Evolutionary conservation across 2,113 vertebrate genomes (phyloP).

Genomic region (Clupea harengus): DNA sequence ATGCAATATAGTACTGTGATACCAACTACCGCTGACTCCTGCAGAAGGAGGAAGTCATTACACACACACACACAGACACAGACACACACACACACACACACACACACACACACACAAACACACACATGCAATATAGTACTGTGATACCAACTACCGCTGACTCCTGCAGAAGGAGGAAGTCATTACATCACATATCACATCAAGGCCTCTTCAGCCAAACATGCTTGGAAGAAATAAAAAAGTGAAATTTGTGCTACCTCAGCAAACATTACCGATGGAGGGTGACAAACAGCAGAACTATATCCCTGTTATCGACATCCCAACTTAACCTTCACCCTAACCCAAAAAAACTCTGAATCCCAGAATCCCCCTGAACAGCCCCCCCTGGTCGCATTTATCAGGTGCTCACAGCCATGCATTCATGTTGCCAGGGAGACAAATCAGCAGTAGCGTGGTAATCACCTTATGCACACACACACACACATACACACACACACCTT

Average conservation of each 20-base stretch:
- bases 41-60: not conserved
- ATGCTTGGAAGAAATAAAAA: too few species aligned
- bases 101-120: too few species aligned
- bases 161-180: not conserved
- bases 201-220: too few species aligned
- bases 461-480: not conserved
- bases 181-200: not conserved
- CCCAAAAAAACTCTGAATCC: not conserved
- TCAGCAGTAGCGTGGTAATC: not conserved
- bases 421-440: not conserved
- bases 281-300: too few species aligned
- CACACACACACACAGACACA: too few species aligned
- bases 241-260: too few species aligned
- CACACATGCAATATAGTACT: not conserved
- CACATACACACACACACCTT: not conserved
- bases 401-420: not conserved
- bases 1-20: not conserved
- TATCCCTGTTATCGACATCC: not conserved
- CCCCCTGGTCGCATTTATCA: not conserved
- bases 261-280: too few species aligned
- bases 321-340: not conserved
- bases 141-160: not conserved
- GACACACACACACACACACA: too few species aligned
- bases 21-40: not conserved
- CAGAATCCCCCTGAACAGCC: not conserved